Percentiles rank a stretch among this genome's conserved stretches.
phyloP scores from a whole-genome alignment of 2,888 invertebrate genomes.

The Chrysopilus asiliformis region DNA sequence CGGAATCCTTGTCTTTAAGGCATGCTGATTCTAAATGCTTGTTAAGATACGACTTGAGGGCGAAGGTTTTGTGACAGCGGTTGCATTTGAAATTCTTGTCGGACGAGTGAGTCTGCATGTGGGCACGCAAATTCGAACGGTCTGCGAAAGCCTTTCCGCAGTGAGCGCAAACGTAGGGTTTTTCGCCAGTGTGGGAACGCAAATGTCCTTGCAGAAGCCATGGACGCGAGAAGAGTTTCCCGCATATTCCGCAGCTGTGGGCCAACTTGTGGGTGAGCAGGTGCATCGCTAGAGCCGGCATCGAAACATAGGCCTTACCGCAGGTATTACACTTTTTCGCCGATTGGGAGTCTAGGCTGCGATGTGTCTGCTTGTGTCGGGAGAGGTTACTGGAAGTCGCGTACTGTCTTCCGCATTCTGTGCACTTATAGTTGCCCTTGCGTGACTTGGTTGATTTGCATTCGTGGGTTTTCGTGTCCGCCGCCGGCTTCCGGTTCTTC shows the following conservation, averaged over 20 bases:
- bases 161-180: conserved; percentile 86
- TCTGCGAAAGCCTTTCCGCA: conserved; percentile 94
- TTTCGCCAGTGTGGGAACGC: conserved; percentile 85
- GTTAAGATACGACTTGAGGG: conserved; percentile 87
- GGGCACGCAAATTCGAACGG: conserved; percentile 82
- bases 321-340: conserved; percentile 93
- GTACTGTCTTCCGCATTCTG: conserved; percentile 81
- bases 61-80: conserved; percentile 80
- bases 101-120: conserved; percentile 87
- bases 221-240: conserved; percentile 87
- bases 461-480: conserved; percentile 4
- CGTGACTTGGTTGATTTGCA: conserved; percentile 8
- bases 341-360: conserved; percentile 85
- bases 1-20: conserved; percentile 39
- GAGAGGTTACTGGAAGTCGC: conserved; percentile 84
- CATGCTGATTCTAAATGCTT: conserved; percentile 91
- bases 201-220: conserved; percentile 85
- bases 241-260: conserved; percentile 85
- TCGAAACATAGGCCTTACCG: conserved; percentile 92
- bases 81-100: conserved; percentile 81
- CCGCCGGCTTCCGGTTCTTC: conserved; percentile 30
- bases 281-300: conserved; percentile 95
- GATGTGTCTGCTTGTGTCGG: conserved; percentile 82
- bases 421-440: conserved; percentile 52
- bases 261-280: conserved; percentile 82